Evolutionary conservation across 1,140 invertebrate species (phyloP), one percentile per base, ranked within the genome.

Genomic region (Drosophila leontia): DNA sequence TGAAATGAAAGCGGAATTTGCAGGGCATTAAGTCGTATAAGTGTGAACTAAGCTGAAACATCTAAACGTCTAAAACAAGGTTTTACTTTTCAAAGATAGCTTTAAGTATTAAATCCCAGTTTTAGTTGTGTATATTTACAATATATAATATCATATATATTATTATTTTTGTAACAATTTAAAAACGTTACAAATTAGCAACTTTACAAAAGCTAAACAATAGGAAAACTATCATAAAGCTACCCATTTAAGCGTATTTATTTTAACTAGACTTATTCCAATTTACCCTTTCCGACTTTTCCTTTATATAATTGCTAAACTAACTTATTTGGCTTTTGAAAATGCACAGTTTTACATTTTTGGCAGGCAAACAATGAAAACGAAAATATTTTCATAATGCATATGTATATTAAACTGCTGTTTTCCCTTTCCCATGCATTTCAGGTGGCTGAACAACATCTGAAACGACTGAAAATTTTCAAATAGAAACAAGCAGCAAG

Each of bases 401-500:
- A 77, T 67, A 64, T 71, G 70, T 59, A 77, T 82, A 77, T 70
- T 71, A 82, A 78, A 72, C 47, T 63, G 56, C 39, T 53, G 61
- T 44, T 77, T 81, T 82, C 65, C 65, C 45, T 44, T 50, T 63
- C 58, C 48, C 34, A 35, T 78, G 26, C 39, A 48, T 72, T 72
- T 59, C 80, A 82, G 80, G 80, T 82, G 60, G 75, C 58, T 56
- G 56, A 51, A 11, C 56, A 63, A 60, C 51, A 58, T 69, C 71
- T 53, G 45, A 57, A 59, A 59, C 41, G 41, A 57, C 65, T 63
- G 47, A 48, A 50, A 51, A 41, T 57, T 60, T 53, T 2, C 17
- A 71, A 79, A 45, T 65, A 78, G 19, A 55, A 59, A 53, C 32
- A 51, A 57, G 11, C 35, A 29, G 39, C 44, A 78, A 64, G 32